phyloP scores from a whole-genome alignment of 2,797 vertebrate genomes.

The Cyprinodon diabolis region DNA sequence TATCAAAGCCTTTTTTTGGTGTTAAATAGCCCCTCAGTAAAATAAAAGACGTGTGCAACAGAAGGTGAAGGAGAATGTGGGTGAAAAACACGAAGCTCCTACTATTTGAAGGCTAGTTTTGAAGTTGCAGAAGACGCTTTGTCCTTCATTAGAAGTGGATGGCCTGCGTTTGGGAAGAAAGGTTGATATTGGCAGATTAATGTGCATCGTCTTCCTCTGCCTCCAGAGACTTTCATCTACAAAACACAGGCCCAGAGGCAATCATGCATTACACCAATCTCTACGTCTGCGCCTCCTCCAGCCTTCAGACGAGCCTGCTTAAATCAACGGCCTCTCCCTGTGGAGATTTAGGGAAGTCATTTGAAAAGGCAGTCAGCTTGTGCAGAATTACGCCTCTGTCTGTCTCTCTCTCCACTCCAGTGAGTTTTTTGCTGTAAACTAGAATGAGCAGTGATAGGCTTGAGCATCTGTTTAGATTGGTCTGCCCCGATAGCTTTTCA shows the following conservation, averaged over 20 bases:
- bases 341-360: slow-evolving; percentile 68
- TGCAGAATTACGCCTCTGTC: slow-evolving; percentile 50
- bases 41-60: slow-evolving; percentile 10
- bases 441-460: slow-evolving; percentile 33
- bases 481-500: slow-evolving; percentile 54
- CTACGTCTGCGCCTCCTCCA: slow-evolving; percentile 53
- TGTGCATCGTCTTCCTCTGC: slow-evolving; percentile 46
- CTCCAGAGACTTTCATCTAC: slow-evolving; percentile 54
- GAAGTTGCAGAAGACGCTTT: slow-evolving; percentile 15
- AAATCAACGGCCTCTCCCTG: slow-evolving; percentile 65
- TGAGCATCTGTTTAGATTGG: slow-evolving; percentile 10
- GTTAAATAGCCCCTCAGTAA: slow-evolving; percentile 20
- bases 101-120: slow-evolving; percentile 12
- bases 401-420: slow-evolving; percentile 26
- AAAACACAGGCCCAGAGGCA: slow-evolving; percentile 68
- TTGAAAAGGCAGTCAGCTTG: slow-evolving; percentile 52
- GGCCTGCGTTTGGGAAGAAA: slow-evolving; percentile 37
- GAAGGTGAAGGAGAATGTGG: slow-evolving; percentile 28
- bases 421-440: slow-evolving; percentile 25
- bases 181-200: slow-evolving; percentile 64
- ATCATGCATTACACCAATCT: slow-evolving; percentile 63
- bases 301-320: slow-evolving; percentile 60
- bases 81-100: neutral
- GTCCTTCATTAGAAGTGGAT: slow-evolving; percentile 54
- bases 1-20: slow-evolving; percentile 68